A percentile compares a stretch with the other conserved stretches of the same genome.
Conservation (phyloP, 1,140 invertebrate species). For the Drosophila sulfurigaster region DNA sequence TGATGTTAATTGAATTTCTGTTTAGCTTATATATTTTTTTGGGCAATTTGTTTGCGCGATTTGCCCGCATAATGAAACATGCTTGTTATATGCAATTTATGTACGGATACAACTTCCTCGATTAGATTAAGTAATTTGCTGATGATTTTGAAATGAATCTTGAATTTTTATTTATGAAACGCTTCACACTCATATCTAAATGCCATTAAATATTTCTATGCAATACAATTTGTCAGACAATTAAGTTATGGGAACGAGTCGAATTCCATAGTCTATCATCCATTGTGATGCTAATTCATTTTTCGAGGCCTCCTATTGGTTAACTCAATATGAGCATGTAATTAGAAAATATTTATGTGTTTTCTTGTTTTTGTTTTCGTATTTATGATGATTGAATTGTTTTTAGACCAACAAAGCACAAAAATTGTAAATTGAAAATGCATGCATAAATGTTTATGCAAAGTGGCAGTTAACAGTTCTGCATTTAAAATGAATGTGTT, state of each 20-base stretch:
- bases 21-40: conserved; percentile 28
- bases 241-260: conserved; percentile 37
- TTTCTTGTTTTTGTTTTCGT: conserved; percentile 19
- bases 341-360: conserved; percentile 25
- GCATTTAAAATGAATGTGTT: conserved; percentile 57
- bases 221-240: conserved; percentile 42
- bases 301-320: not conserved
- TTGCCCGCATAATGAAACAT: conserved; percentile 26
- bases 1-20: conserved; percentile 20
- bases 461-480: conserved; percentile 23
- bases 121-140: conserved; percentile 42
- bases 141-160: conserved; percentile 18
- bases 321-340: conserved; percentile 16
- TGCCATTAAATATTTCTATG: conserved; percentile 35
- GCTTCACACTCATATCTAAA: conserved; percentile 51
- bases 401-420: not conserved
- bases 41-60: conserved; percentile 38
- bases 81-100: conserved; percentile 15
- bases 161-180: conserved; percentile 35
- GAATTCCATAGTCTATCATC: conserved; percentile 12
- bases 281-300: conserved; percentile 37
- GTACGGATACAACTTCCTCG: conserved; percentile 36
- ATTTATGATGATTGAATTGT: conserved; percentile 23
- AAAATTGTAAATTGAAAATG: not conserved
- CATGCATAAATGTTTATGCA: conserved; percentile 25